Evolutionary conservation across 2,888 invertebrate species (phyloP), one percentile per base, ranked within the genome.

Genomic region (Eutolmus rufibarbis): DNA sequence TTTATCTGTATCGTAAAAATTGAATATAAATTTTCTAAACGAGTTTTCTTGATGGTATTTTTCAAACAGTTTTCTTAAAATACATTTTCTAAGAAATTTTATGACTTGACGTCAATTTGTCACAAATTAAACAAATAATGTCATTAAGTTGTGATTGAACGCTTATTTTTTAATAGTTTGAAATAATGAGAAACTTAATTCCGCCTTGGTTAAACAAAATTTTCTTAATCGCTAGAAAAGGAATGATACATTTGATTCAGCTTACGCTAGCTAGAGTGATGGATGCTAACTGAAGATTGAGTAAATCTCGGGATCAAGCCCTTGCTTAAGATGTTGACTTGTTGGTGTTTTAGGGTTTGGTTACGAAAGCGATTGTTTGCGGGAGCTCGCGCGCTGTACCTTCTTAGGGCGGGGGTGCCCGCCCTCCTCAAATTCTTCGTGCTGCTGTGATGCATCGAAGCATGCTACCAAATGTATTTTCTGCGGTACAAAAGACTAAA

Each of bases 291-390:
- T 82, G 37, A 82, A 82, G 82, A 66, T 66, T 19, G 57, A 82
- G 57, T 82, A 82, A 82, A 82, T 57, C 81, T 51, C 5, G 7
- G 66, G 66, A 82, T 82, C 57, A 82, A 82, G 66, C 37, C n/a
- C 37, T 82, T 82, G 57, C 37, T 82, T 82, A 82, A 82, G 40
- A 57, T 82, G 57, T 82, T 82, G 82, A 82, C 82, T 82, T 82
- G 82, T 82, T 82, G 19, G 37, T 40, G 76, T 66, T 66, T 66
- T 23, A 9, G 28, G 66, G 28, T 66, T 66, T 28, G 28, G 1
- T 14, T 66, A 7, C 28, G 28, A 12, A 28, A 66, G 66, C 28
- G 28, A 23, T 66, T 66, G 28, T 66, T 66, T 66, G 66, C 23
- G 12, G 66, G 12, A 28, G 28, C 5, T 57, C 19, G 57, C 19